These are phyloP conservation scores for Actinostola sp. DNA, from an alignment of 92 coral and sea anemone genomes.

Conservation along the genomic window DNA sequence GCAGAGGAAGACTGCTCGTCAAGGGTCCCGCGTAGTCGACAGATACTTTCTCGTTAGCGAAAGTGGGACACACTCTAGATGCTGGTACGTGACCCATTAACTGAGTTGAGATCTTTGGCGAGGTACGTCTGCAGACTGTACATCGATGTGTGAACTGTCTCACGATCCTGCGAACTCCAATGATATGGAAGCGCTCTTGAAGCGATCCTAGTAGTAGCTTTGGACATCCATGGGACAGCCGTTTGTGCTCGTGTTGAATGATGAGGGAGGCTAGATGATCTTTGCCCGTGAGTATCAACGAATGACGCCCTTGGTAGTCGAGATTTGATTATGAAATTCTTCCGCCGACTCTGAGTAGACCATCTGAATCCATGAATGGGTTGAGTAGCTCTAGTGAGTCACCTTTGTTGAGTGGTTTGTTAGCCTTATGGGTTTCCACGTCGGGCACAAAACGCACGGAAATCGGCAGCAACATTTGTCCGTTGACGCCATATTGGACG, in stretches of 20 bases:
- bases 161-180: constrained; percentile 53
- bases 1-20: constrained; percentile 59
- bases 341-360: constrained; percentile 63
- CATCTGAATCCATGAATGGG: constrained; percentile 60
- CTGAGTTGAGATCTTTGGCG: constrained; percentile 36
- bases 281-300: constrained; percentile 55
- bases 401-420: constrained; percentile 26
- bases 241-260: constrained; percentile 44
- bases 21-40: constrained; percentile 66
- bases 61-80: constrained; percentile 35
- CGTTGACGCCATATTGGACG: too few species aligned
- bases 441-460: too few species aligned
- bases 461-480: too few species aligned
- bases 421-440: constrained; percentile 22
- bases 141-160: constrained; percentile 59
- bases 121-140: constrained; percentile 39
- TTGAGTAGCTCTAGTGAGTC: constrained; percentile 38
- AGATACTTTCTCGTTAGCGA: constrained; percentile 44
- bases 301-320: constrained; percentile 37
- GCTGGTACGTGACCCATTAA: constrained; percentile 61
- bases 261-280: constrained; percentile 41
- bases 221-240: constrained; percentile 62
- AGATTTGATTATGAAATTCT: constrained; percentile 29
- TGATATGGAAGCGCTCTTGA: constrained; percentile 51
- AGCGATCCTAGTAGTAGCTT: constrained; percentile 53